Evolutionary conservation across 2,113 vertebrate genomes (phyloP).

Genomic region (Siphamia tubifer): DNA sequence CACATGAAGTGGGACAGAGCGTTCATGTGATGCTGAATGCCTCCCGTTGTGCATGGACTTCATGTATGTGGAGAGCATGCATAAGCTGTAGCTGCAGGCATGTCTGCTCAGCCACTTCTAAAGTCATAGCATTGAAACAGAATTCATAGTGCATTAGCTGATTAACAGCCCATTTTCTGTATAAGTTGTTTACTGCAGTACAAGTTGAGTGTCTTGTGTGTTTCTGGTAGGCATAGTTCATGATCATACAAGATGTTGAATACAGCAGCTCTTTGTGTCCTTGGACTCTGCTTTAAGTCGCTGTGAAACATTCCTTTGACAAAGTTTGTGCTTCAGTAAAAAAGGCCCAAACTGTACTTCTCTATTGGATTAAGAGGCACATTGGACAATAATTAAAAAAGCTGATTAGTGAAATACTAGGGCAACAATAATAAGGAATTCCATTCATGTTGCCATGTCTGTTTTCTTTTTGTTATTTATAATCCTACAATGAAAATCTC

Average conservation of each 20-base stretch:
- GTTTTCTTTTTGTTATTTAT: constrained; percentile 3
- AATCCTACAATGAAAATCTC: constrained; percentile 12
- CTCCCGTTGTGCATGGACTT: not conserved
- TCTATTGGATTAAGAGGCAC: constrained; percentile 46
- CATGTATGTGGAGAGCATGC: not conserved
- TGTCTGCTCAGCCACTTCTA: not conserved
- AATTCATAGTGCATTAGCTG: not conserved
- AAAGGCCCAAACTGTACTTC: constrained; percentile 25
- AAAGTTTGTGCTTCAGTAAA: constrained; percentile 30
- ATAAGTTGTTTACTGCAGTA: not conserved
- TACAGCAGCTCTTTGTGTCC: not conserved
- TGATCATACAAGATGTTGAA: not conserved
- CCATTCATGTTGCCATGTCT: constrained; percentile 7
- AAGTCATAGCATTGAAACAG: not conserved
- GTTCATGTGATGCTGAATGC: not conserved
- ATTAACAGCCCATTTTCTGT: not conserved
- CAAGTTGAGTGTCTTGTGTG: not conserved
- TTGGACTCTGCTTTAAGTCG: constrained; percentile 8
- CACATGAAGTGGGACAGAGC: not conserved
- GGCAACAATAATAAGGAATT: constrained; percentile 28
- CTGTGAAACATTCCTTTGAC: constrained; percentile 11
- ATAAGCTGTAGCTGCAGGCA: not conserved
- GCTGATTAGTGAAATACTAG: constrained; percentile 55
- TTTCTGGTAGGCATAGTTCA: not conserved
- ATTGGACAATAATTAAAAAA: constrained; percentile 38